These are phyloP conservation scores for Temnothorax longispinosus DNA, from an alignment of 1,140 invertebrate species.

Conservation along the genomic window DNA sequence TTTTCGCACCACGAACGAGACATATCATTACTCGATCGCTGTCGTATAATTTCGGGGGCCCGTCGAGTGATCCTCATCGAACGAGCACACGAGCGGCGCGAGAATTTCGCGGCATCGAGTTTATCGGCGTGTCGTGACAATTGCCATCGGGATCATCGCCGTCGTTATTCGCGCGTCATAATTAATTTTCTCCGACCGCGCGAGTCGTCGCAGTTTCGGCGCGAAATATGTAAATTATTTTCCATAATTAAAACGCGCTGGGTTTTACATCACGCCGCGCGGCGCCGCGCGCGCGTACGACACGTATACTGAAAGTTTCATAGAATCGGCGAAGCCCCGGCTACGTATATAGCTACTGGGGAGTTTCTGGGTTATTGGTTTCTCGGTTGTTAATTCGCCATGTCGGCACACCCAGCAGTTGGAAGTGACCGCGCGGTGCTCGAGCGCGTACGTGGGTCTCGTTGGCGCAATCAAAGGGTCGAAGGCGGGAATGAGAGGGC, in stretches of 20 bases:
- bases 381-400: constrained; percentile 71
- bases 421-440: constrained; percentile 44
- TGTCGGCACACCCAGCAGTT: constrained; percentile 65
- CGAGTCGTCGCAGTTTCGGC: constrained; percentile 1
- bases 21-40: constrained; percentile 39
- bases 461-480: constrained; percentile 68
- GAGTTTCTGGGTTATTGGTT: constrained; percentile 68
- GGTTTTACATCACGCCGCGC: not conserved
- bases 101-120: not conserved
- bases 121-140: constrained; percentile 18
- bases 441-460: constrained; percentile 59
- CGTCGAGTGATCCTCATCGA: too few species aligned
- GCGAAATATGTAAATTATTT: constrained; percentile 47
- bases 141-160: not conserved
- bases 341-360: not conserved
- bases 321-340: not conserved
- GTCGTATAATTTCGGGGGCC: constrained; percentile 29
- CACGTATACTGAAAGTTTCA: constrained; percentile 42
- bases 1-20: constrained; percentile 26
- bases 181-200: constrained; percentile 37
- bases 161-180: not conserved
- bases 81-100: not conserved
- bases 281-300: not conserved
- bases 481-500: constrained; percentile 17
- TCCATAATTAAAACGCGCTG: constrained; percentile 53